Conservation (phyloP, 2,888 invertebrate genomes). For the Ormyrus nitidulus region DNA sequence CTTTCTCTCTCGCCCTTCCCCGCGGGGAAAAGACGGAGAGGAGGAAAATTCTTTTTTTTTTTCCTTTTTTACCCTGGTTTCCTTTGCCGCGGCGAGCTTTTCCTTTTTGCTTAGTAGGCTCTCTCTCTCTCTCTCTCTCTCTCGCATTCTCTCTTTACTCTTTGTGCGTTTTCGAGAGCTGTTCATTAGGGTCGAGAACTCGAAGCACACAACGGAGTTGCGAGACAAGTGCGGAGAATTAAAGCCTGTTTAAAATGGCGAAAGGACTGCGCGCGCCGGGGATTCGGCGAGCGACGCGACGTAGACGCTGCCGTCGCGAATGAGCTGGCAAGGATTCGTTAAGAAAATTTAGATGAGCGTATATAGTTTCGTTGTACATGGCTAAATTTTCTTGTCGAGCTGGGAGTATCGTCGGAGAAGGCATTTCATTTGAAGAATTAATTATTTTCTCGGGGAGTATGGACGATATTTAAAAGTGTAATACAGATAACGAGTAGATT, state of each 20-base stretch:
- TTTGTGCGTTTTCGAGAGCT: slow-evolving; percentile 32
- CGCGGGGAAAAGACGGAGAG: neutral
- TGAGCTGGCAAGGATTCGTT: too few relatives aligned
- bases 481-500: too few relatives aligned
- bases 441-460: too few relatives aligned
- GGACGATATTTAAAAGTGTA: too few relatives aligned
- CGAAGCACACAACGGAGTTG: neutral
- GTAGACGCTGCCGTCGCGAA: too few relatives aligned
- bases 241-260: slow-evolving; percentile 39
- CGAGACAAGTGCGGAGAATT: slow-evolving; percentile 32
- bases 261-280: neutral
- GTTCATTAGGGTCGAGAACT: slow-evolving; percentile 41
- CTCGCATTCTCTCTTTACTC: neutral
- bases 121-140: too few relatives aligned
- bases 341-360: too few relatives aligned
- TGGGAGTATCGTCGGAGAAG: too few relatives aligned
- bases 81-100: neutral
- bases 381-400: too few relatives aligned
- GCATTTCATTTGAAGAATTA: too few relatives aligned
- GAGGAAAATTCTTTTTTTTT: slow-evolving; percentile 8
- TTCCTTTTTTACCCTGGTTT: neutral
- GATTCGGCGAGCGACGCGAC: too few relatives aligned
- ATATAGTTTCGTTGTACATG: too few relatives aligned
- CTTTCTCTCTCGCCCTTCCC: neutral
- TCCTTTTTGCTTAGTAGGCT: neutral